phyloP scores from a whole-genome alignment of 2,113 vertebrate genomes.

The Percina caprodes region DNA sequence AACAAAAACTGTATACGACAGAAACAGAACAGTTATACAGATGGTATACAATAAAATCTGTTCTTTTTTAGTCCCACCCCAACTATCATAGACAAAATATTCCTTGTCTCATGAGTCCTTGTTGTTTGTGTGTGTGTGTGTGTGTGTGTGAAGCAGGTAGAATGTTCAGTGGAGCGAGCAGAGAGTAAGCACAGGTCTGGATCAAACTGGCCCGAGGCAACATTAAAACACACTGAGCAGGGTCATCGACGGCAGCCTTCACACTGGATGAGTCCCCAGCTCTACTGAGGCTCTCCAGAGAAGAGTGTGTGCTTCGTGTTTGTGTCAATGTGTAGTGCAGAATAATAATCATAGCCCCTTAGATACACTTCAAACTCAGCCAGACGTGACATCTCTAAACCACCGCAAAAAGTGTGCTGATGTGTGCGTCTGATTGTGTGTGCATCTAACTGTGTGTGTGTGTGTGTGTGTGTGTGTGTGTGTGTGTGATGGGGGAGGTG shows the following conservation, averaged over 20 bases:
- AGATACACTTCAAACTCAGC: constrained; percentile 70
- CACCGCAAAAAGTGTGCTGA: constrained; percentile 36
- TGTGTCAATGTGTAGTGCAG: constrained; percentile 18
- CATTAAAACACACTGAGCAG: constrained; percentile 43
- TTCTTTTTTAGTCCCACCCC: neutral
- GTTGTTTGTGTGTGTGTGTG: neutral
- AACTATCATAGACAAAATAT: neutral
- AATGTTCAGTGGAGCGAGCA: constrained; percentile 18
- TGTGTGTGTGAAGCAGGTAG: constrained; percentile 11
- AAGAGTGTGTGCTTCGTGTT: constrained; percentile 30
- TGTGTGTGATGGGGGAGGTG: neutral
- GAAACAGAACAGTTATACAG: neutral
- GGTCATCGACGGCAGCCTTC: constrained; percentile 42
- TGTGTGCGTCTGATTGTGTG: constrained; percentile 3
- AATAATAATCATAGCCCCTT: constrained; percentile 63
- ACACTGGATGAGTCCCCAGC: constrained; percentile 41
- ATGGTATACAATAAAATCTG: neutral
- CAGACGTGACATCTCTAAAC: constrained; percentile 67
- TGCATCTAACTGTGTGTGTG: neutral
- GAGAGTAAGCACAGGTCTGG: constrained; percentile 43
- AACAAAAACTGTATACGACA: neutral
- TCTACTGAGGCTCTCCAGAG: constrained; percentile 48
- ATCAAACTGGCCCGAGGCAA: constrained; percentile 51
- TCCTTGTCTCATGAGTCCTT: constrained; percentile 16
- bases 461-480: constrained; percentile 8